phyloP scores from a whole-genome alignment of 2,113 vertebrate genomes.

The Acinonyx jubatus region DNA sequence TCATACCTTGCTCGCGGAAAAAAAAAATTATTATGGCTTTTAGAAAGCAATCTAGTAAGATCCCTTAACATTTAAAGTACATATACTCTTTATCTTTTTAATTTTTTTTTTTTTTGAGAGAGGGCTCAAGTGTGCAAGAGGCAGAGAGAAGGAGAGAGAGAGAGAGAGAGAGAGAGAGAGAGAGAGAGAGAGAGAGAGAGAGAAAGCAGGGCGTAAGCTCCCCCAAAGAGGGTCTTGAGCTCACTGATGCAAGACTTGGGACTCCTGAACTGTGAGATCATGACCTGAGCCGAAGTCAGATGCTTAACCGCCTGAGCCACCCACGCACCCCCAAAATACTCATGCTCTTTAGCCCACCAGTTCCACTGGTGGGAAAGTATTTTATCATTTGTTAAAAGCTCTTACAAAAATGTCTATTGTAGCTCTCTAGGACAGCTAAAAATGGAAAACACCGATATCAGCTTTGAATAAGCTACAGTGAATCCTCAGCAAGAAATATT shows the following conservation, averaged over 20 bases:
- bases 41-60: neutral
- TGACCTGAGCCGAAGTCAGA: no score
- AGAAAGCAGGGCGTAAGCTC: no score
- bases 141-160: no score
- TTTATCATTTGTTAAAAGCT: neutral
- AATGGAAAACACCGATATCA: neutral
- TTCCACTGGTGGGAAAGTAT: neutral
- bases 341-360: neutral
- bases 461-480: neutral
- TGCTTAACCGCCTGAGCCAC: no score
- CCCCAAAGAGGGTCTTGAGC: no score
- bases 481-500: neutral
- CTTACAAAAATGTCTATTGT: neutral
- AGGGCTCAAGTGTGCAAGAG: no score
- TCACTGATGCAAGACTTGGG: no score
- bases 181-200: no score
- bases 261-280: no score
- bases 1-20: neutral
- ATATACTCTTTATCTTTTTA: neutral
- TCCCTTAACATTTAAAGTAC: neutral
- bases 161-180: no score
- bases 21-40: neutral
- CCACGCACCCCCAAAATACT: neutral
- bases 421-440: neutral
- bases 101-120: no score